phyloP scores from a whole-genome alignment of 2,113 vertebrate species.

The Atractosteus spatula region DNA sequence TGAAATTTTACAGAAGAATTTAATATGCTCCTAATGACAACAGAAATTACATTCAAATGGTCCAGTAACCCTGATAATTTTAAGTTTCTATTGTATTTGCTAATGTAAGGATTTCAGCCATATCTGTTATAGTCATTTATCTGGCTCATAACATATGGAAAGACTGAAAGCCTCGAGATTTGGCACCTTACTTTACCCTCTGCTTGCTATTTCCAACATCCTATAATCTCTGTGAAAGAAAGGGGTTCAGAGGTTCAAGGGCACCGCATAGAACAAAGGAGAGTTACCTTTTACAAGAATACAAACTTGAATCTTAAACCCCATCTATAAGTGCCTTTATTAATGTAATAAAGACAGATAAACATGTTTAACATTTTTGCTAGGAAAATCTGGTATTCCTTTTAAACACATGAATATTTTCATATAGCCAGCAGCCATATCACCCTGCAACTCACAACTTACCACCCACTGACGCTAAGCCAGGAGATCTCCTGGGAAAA shows the following conservation, averaged over 20 bases:
- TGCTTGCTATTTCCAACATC: neutral
- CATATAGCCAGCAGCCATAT: too few relatives aligned
- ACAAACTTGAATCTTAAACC: neutral
- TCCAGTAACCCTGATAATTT: neutral
- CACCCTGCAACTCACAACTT: too few relatives aligned
- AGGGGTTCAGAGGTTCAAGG: neutral
- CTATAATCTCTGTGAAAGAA: neutral
- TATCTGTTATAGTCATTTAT: neutral
- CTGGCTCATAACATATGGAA: neutral
- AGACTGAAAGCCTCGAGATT: neutral
- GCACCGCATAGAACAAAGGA: neutral
- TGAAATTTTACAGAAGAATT: neutral
- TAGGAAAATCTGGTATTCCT: neutral
- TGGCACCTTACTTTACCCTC: neutral
- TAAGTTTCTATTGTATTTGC: neutral
- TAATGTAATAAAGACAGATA: neutral
- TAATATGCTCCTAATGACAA: slow-evolving; percentile 8
- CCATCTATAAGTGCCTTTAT: neutral
- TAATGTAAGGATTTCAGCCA: too few relatives aligned
- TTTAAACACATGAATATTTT: neutral
- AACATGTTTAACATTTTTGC: neutral
- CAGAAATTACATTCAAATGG: neutral
- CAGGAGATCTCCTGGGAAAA: too few relatives aligned
- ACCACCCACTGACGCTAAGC: too few relatives aligned
- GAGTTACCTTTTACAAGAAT: neutral